Base-by-base conservation (phyloP, 2,113 vertebrate genomes). In the Toxotes chatareus region DNA sequence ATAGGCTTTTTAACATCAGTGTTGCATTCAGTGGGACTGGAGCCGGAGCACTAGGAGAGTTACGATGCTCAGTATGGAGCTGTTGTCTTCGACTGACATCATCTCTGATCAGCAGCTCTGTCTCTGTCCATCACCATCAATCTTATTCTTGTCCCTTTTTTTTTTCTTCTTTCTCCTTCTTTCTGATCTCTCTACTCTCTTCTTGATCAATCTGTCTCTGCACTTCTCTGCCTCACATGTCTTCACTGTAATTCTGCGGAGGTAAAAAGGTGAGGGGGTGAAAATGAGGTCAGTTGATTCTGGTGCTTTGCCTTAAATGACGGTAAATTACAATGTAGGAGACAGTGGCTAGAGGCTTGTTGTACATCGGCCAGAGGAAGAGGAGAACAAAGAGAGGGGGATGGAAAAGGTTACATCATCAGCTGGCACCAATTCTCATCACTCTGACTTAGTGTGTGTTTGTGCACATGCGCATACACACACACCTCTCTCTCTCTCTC, bases 361-460 rank as follows among this genome's bases (percentile, higher is more conserved):
- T 83, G 86, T 67, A 76, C 81, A 61, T 65, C n/a, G 40, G 82
- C 74, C 71, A 83, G 80, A 77, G 62, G 80, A 81, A 87, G 85
- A 88, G 62, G 73, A 86, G 90, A 91, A 88, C 83, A 92, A 92
- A 89, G 87, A 76, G 66, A 79, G 38, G 77, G 76, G 86, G 83
- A 65, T 91, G 90, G 85, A 88, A 91, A 90, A 91, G 90, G 89
- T 92, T 92, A 90, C 90, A 90, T 93, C 91, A 89, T 93, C 85
- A 86, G 79, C 83, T 92, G 91, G 87, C 91, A 90, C 79, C 71
- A 56, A 72, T 81, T 88, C 80, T 79, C 89, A 84, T 91, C 78
- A 17, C 73, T 90, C 83, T 56, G 74, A 79, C 55, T 88, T 67
- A 55, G 80, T 72, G 76, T 77, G 86, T 71, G 53, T 72, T 55